Evolutionary conservation across 2,113 vertebrate species (phyloP), one percentile per base, ranked within the genome.

Genomic region (Gasterosteus aculeatus): DNA sequence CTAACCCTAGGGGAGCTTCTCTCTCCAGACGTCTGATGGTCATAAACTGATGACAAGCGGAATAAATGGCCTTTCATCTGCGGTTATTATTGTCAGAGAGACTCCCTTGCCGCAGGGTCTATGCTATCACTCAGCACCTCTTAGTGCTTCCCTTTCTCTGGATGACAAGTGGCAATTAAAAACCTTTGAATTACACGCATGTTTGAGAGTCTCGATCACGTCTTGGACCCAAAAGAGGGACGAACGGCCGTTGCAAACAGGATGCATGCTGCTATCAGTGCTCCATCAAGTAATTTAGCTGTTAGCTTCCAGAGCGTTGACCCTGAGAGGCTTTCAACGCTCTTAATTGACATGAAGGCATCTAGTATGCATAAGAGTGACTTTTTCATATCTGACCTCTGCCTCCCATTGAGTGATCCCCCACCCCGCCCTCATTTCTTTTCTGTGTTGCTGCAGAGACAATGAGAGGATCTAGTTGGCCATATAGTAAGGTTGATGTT

Each of bases 51-150:
- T 69, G 78, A 89, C 70, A 63, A 74, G 75, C 39, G 26, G 39
- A 84, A 73, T 62, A 46, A 42, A 80, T 65, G 60, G 39, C 69
- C 87, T 89, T 89, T 82, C 68, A 84, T 85, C 77, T 67, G 69
- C 2, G 57, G 31, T 31, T 12, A 42, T 69, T 19, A 61, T 66
- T 82, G 65, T 72, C 51, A 3, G 11, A 2, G 57, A 72, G 42
- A n/a, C 46, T 66, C 7, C 19, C 46, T 81, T 35, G 11, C 65
- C 75, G 19, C 33, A 38, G 35, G 61, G 65, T 85, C 85, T 58
- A 58, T 80, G 15, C 39, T 57, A 64, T 78, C 63, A 64, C 39
- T 82, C 68, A 80, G 68, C 73, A 38, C 58, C 33, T 47, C 44
- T 10, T 72, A 67, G 78, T 82, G 42, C 78, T 29, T 16, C 8